Evolutionary conservation across 64 coral and sea anemone species (phyloP), one percentile per base, ranked within the genome.

Genomic region (Trachythela sp.): DNA sequence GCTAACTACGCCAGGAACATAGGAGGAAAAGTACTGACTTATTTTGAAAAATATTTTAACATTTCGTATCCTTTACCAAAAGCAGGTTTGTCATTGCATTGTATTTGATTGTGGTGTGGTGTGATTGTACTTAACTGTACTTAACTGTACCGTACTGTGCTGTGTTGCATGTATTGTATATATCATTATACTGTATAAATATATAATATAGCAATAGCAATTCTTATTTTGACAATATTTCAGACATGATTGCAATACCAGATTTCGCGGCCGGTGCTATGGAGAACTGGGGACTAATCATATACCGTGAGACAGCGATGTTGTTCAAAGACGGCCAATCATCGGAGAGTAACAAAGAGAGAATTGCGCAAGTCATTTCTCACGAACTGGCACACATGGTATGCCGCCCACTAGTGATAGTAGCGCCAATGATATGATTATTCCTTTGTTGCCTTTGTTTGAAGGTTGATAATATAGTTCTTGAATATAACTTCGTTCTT

Each of bases 241-340:
- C 42, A 98, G 95, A 98, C 48, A 98, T 98, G 95, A 93, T 98
- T 68, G 95, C 95, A 34, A 94, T 98, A 71, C 95, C 95, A 40
- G 95, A 98, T 87, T 98, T 98, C 67, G 95, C 95, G 13, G 95
- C 95, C 5, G 95, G 95, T 43, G 94, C 94, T 71, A 97, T 97
- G 95, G 95, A 97, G 76, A 97, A 98, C 93, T 98, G 95, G 95
- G 95, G 95, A 2, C 89, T 98, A 45, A 98, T 98, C 4, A 91
- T 86, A 1, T 98, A 98, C 39, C 86, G 93, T 1, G 95, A 98
- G 85, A 98, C 95, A 9, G 95, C 95, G 36, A 76, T 98, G 85
- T 84, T 98, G 83, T 94, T 84, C 84, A 88, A 98, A 4, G 27
- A 43, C 2, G 89, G 89, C 0, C 85, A 91, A 6, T 98, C 95